Evolutionary conservation across 2,113 vertebrate genomes (phyloP).

Genomic region (Ammodytes dubius): DNA sequence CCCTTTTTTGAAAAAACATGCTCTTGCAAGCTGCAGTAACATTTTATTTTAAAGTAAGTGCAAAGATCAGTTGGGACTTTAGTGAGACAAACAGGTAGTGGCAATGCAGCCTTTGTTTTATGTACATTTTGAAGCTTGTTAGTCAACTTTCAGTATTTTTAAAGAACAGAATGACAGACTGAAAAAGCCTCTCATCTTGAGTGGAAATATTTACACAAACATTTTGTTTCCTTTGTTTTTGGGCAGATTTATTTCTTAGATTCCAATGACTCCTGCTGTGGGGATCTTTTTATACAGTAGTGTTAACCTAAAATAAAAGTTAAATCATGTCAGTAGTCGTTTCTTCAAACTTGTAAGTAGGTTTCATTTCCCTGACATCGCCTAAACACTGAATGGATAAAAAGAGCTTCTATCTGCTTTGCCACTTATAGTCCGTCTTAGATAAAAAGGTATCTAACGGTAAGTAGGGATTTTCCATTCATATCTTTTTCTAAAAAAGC

Average conservation of each 20-base stretch:
- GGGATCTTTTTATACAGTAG: not conserved
- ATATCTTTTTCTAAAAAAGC: slow-evolving; percentile 17
- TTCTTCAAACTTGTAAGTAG: slow-evolving; percentile 8
- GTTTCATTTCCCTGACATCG: slow-evolving; percentile 47
- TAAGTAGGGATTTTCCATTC: not conserved
- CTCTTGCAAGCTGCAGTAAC: slow-evolving; percentile 70
- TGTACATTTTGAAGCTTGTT: slow-evolving; percentile 57
- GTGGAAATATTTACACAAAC: slow-evolving; percentile 47
- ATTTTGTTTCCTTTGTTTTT: not conserved
- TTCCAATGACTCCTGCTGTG: slow-evolving; percentile 12
- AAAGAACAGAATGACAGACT: slow-evolving; percentile 32
- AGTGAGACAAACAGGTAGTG: slow-evolving; percentile 56
- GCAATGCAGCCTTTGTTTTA: slow-evolving; percentile 57
- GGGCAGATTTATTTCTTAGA: not conserved
- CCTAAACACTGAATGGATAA: slow-evolving; percentile 30
- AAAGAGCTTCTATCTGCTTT: slow-evolving; percentile 23
- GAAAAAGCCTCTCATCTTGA: slow-evolving; percentile 27
- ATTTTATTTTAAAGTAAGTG: slow-evolving; percentile 53
- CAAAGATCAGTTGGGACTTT: slow-evolving; percentile 53
- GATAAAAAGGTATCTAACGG: not conserved
- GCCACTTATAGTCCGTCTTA: not conserved
- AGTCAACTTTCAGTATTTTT: slow-evolving; percentile 57
- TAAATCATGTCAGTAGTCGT: not conserved
- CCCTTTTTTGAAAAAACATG: slow-evolving; percentile 72
- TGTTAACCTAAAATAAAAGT: slow-evolving; percentile 7